Evolutionary conservation across 2,797 vertebrate species (phyloP).

Genomic region (Pseudochirops corinnae): DNA sequence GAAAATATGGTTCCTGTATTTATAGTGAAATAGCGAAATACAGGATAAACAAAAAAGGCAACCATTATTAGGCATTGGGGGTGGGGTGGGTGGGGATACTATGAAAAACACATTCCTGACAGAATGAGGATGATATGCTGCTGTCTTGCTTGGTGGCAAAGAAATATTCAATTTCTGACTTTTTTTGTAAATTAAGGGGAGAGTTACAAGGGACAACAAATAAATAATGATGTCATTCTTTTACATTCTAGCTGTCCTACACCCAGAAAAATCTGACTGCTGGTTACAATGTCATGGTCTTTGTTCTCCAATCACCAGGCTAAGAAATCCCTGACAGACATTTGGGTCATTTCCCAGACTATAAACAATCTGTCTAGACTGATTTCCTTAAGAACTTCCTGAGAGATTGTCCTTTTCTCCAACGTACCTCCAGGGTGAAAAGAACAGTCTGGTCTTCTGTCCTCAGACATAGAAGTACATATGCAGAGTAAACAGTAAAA

Average conservation of each 20-base stretch:
- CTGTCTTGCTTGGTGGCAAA: conserved; percentile 2
- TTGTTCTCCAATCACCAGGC: neutral
- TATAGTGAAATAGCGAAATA: conserved; percentile 1
- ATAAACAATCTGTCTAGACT: neutral
- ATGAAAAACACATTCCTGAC: conserved; percentile 8
- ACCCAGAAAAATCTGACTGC: neutral
- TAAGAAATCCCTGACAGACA: neutral
- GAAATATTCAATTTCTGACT: conserved; percentile 10
- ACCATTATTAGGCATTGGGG: neutral
- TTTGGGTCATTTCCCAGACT: neutral
- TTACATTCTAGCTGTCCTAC: neutral
- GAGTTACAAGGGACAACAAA: neutral
- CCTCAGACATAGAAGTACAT: neutral
- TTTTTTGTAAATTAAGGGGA: neutral
- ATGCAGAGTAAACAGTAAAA: neutral
- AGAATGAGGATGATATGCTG: neutral
- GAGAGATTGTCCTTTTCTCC: conserved; percentile 19
- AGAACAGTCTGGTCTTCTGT: neutral
- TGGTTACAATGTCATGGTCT: neutral
- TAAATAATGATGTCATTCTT: neutral
- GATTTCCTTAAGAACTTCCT: neutral
- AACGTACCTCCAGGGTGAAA: neutral
- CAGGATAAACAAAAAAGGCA: conserved; percentile 4
- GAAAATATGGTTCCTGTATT: neutral
- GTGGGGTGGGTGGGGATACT: neutral